A percentile compares a stretch with the other conserved stretches of the same genome.
These are phyloP conservation scores for Fukomys damarensis DNA, from an alignment of 2,113 vertebrate genomes.

Conservation along the genomic window DNA sequence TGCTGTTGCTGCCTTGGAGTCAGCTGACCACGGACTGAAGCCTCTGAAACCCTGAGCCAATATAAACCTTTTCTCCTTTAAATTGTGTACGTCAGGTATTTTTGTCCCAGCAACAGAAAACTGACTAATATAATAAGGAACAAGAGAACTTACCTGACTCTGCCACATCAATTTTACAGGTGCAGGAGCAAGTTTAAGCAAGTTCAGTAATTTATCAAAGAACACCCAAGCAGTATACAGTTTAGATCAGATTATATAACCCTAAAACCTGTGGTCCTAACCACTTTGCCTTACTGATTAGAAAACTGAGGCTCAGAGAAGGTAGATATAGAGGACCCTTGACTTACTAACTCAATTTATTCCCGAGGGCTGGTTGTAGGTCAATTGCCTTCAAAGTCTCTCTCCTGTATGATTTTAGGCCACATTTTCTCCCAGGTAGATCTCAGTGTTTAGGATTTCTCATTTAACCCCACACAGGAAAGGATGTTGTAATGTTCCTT, in stretches of 20 bases:
- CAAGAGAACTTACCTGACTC: neutral
- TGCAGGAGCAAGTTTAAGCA: neutral
- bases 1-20: neutral
- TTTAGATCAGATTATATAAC: neutral
- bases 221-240: neutral
- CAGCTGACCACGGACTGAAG: neutral
- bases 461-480: no score
- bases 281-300: neutral
- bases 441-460: no score
- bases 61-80: neutral
- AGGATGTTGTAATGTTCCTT: no score
- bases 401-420: no score
- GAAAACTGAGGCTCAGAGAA: neutral
- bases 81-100: neutral
- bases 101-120: neutral
- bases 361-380: no score
- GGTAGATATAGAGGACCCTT: neutral
- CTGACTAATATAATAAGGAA: neutral
- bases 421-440: no score
- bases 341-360: no score
- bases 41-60: neutral
- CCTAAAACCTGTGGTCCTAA: neutral
- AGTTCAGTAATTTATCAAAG: neutral
- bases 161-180: neutral
- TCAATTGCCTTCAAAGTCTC: no score